A percentile compares a stretch with the other conserved stretches of the same genome.
These are phyloP conservation scores for Acanthornis magna DNA, from an alignment of 2,797 vertebrate genomes.

Conservation along the genomic window DNA sequence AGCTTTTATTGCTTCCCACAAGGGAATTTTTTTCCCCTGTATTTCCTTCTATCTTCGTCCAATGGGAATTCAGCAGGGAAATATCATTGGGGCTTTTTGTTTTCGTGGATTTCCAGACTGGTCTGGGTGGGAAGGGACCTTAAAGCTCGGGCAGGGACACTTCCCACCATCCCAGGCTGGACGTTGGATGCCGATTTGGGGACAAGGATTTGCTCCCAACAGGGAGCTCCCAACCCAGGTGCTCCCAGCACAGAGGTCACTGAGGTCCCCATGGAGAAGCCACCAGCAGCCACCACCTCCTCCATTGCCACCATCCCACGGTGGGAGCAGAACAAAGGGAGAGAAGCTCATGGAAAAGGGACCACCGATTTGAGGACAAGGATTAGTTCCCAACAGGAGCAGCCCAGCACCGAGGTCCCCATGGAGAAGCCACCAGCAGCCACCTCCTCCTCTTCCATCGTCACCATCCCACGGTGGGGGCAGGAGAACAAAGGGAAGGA, in stretches of 20 bases:
- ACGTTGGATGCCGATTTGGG: not conserved
- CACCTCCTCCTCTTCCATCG: too few relatives aligned
- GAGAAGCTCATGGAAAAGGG: too few relatives aligned
- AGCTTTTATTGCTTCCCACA: constrained; percentile 9
- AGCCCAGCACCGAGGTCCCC: too few relatives aligned
- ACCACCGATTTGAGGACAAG: too few relatives aligned
- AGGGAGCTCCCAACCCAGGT: too few relatives aligned
- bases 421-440: too few relatives aligned
- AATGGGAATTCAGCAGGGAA: not conserved
- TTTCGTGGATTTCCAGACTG: not conserved
- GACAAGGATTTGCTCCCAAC: not conserved
- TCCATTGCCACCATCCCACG: fast-evolving
- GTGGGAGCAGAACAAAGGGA: not conserved
- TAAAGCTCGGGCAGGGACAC: not conserved
- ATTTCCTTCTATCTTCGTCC: not conserved
- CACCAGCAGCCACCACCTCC: not conserved
- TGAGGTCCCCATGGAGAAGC: not conserved
- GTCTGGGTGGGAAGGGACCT: not conserved
- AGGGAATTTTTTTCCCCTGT: not conserved
- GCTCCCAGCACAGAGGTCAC: too few relatives aligned
- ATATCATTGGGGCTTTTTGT: not conserved
- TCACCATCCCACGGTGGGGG: too few relatives aligned
- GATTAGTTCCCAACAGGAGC: too few relatives aligned
- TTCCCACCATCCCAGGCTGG: not conserved
- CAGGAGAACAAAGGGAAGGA: too few relatives aligned